These are phyloP conservation scores for Lacerta viridis DNA, from an alignment of 2,797 vertebrate species.

Conservation along the genomic window DNA sequence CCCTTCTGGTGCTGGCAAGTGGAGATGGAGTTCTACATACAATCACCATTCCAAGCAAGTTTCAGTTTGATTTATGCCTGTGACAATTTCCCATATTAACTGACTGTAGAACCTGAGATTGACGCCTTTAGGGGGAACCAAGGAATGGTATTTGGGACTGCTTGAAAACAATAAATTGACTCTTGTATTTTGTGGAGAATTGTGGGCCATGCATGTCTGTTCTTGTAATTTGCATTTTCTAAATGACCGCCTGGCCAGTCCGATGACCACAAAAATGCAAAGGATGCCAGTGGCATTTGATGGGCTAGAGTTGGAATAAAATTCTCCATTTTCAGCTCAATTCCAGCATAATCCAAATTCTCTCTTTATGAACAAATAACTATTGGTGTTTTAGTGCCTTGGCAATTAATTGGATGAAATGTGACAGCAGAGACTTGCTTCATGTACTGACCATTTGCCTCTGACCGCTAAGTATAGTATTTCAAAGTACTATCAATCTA, in stretches of 20 bases:
- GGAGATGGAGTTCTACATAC: too few relatives aligned
- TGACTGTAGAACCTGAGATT: neutral
- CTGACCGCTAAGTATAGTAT: neutral
- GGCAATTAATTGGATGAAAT: conserved; percentile 49
- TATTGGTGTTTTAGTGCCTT: conserved; percentile 52
- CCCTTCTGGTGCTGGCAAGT: too few relatives aligned
- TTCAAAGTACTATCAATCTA: conserved; percentile 5
- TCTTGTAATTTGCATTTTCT: neutral
- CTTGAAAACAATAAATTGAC: neutral
- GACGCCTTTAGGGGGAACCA: neutral
- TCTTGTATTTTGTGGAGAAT: neutral
- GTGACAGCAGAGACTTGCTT: conserved; percentile 26
- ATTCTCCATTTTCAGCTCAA: neutral
- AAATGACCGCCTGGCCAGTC: neutral
- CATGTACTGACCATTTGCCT: conserved; percentile 34
- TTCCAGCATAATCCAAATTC: neutral
- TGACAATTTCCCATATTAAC: neutral
- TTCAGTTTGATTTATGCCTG: neutral
- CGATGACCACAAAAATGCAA: neutral
- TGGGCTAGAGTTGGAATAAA: conserved; percentile 39
- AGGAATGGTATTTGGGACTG: neutral
- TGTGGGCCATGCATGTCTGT: neutral
- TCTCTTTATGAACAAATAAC: conserved; percentile 32
- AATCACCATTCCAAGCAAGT: neutral
- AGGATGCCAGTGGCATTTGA: neutral